phyloP scores from a whole-genome alignment of 2,888 invertebrate genomes.

The Cecidostiba fungosa region DNA sequence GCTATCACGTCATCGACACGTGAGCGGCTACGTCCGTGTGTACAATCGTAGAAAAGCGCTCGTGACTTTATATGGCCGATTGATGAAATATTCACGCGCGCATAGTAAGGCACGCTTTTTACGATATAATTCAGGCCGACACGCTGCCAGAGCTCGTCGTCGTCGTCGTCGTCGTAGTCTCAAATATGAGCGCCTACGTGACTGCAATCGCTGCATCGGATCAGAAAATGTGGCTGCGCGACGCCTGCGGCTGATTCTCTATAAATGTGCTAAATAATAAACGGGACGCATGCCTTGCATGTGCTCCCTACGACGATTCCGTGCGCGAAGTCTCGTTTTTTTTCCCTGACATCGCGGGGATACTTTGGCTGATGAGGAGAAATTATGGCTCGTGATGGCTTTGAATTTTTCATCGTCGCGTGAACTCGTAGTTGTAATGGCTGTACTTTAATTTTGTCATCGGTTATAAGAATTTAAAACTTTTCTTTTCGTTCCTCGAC shows the following conservation, averaged over 20 bases:
- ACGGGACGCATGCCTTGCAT: not conserved
- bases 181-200: constrained; percentile 68
- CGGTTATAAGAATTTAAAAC: too few relatives aligned
- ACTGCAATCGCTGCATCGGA: constrained; percentile 72
- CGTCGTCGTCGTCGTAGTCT: constrained; percentile 62
- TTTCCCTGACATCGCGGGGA: constrained; percentile 45
- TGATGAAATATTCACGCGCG: constrained; percentile 75
- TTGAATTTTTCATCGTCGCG: constrained; percentile 52
- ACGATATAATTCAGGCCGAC: constrained; percentile 73
- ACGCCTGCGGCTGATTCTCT: constrained; percentile 49
- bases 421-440: not conserved
- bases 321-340: not conserved
- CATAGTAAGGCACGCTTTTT: constrained; percentile 71
- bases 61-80: constrained; percentile 69
- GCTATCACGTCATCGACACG: constrained; percentile 54
- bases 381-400: constrained; percentile 39
- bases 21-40: constrained; percentile 10
- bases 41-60: constrained; percentile 36
- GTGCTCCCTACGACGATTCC: not conserved
- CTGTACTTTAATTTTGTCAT: not conserved
- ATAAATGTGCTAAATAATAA: constrained; percentile 53
- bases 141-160: constrained; percentile 69
- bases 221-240: constrained; percentile 70
- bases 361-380: constrained; percentile 48
- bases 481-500: not conserved